Percentiles rank a stretch among this genome's conserved stretches.
Evolutionary conservation across 2,888 invertebrate species (phyloP).

Genomic region (Cremastinae sp.): DNA sequence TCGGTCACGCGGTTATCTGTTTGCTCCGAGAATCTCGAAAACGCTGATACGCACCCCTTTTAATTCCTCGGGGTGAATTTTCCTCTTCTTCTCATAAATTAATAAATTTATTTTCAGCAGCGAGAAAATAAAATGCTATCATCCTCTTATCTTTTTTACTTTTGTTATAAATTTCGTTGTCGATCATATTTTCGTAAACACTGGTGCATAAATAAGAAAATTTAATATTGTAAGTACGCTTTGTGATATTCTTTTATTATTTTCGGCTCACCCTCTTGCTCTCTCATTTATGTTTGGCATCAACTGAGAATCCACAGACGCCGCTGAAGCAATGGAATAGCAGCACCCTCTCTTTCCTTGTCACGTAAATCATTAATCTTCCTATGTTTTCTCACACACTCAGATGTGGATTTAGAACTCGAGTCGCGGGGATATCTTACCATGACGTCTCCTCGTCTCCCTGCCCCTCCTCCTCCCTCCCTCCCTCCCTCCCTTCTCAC

Average conservation of each 20-base stretch:
- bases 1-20: conserved; percentile 57
- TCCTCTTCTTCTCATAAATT: too few relatives aligned
- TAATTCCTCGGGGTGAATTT: conserved; percentile 5
- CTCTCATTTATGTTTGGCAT: conserved; percentile 54
- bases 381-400: conserved; percentile 79
- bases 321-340: conserved; percentile 56
- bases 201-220: too few relatives aligned
- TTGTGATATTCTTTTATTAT: conserved; percentile 22
- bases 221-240: too few relatives aligned
- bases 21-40: conserved; percentile 70
- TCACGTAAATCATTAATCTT: conserved; percentile 80
- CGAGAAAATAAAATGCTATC: background rate
- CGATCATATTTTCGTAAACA: background rate
- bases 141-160: too few relatives aligned
- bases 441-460: conserved; percentile 62
- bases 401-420: conserved; percentile 80
- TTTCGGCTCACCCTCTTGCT: conserved; percentile 65
- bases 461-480: conserved; percentile 26
- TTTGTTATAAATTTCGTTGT: too few relatives aligned
- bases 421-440: conserved; percentile 74
- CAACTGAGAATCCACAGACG: conserved; percentile 39
- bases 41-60: conserved; percentile 45
- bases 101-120: conserved; percentile 23
- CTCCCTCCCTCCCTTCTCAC: conserved; percentile 4
- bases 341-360: conserved; percentile 71